These are phyloP conservation scores for Polypedilum pembai DNA, from an alignment of 1,140 invertebrate genomes.

Conservation along the genomic window DNA sequence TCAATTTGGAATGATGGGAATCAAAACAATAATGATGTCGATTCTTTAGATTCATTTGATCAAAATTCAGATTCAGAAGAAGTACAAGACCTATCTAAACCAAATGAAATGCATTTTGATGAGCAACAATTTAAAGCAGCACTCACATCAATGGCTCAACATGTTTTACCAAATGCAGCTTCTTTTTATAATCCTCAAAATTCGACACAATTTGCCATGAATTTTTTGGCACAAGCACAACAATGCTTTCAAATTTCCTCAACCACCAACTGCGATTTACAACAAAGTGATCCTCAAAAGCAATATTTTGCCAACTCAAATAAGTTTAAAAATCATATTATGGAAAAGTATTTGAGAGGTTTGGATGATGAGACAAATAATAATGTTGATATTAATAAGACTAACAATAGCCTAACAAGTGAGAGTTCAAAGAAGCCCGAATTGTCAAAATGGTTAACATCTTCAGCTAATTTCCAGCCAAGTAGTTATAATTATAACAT, in stretches of 20 bases:
- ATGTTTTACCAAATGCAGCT: background rate
- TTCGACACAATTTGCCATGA: conserved; percentile 8
- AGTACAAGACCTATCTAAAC: background rate
- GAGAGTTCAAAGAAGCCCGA: conserved; percentile 33
- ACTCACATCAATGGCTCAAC: background rate
- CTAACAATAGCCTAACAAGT: conserved; percentile 36
- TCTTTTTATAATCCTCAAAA: background rate
- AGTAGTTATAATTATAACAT: conserved; percentile 56
- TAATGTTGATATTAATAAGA: conserved; percentile 34
- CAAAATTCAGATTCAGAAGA: background rate
- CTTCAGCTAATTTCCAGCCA: conserved; percentile 57
- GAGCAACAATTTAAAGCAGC: conserved; percentile 7
- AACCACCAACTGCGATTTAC: background rate
- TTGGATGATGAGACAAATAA: conserved; percentile 26
- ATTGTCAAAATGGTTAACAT: conserved; percentile 61
- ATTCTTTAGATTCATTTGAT: conserved; percentile 31
- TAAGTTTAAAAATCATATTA: conserved; percentile 51
- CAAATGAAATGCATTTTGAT: conserved; percentile 23
- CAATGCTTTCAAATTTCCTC: conserved; percentile 25
- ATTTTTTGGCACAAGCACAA: conserved; percentile 13
- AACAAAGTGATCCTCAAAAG: background rate
- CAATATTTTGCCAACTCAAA: conserved; percentile 33
- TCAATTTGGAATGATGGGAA: conserved; percentile 62
- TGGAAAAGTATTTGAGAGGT: conserved; percentile 49
- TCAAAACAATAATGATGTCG: conserved; percentile 32